These are phyloP conservation scores for Dendrocincla tyrannina DNA, from an alignment of 2,797 vertebrate genomes.

Conservation along the genomic window DNA sequence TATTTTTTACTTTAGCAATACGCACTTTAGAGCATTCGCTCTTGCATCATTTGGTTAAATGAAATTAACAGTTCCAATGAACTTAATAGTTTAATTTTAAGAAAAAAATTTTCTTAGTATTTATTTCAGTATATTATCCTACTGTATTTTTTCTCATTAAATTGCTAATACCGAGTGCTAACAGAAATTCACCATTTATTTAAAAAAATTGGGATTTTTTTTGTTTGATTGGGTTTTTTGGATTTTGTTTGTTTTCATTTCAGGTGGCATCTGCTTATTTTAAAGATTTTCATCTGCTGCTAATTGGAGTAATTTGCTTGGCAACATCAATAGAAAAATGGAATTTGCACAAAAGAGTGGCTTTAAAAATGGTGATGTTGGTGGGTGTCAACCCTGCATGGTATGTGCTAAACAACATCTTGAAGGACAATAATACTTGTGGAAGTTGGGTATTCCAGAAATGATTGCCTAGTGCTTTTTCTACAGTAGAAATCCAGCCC, in stretches of 20 bases:
- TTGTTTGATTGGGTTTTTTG: not conserved
- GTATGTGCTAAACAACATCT: slow-evolving; percentile 69
- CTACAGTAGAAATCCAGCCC: not conserved
- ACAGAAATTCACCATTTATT: not conserved
- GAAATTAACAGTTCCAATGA: not conserved
- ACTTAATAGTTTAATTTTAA: not conserved
- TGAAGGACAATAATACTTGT: not conserved
- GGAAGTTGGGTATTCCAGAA: not conserved
- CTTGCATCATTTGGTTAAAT: not conserved
- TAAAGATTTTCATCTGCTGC: slow-evolving; percentile 90
- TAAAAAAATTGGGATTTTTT: not conserved
- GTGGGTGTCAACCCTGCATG: slow-evolving; percentile 90
- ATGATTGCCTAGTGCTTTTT: not conserved
- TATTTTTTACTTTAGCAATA: not conserved
- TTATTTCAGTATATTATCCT: not conserved
- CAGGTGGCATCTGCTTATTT: slow-evolving; percentile 90
- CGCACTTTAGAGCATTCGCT: not conserved
- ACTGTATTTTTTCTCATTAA: not conserved
- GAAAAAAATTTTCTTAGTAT: accelerated
- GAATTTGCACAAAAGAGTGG: slow-evolving; percentile 91
- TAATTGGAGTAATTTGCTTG: slow-evolving; percentile 90
- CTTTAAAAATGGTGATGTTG: slow-evolving; percentile 86
- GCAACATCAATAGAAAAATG: slow-evolving; percentile 93
- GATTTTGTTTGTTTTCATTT: not conserved
- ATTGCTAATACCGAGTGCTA: not conserved